phyloP scores from a whole-genome alignment of 1,140 invertebrate genomes.

The Cydia pomonella region DNA sequence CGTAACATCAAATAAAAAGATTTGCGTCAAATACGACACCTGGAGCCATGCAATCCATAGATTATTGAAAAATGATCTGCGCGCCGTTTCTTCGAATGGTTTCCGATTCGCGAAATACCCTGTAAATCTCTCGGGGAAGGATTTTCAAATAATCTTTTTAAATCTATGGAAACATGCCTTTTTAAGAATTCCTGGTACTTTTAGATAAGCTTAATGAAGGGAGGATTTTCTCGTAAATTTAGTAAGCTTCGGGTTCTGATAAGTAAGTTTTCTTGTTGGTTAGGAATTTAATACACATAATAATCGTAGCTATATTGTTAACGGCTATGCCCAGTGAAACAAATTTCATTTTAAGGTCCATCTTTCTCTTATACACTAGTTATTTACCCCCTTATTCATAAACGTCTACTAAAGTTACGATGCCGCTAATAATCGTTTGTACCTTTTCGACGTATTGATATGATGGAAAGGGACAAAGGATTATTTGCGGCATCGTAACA shows the following conservation, averaged over 20 bases:
- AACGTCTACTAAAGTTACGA: no score
- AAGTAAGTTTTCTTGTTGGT: neutral
- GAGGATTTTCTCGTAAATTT: slow-evolving; percentile 24
- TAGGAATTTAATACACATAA: neutral
- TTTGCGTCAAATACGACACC: slow-evolving; percentile 43
- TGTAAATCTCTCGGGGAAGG: slow-evolving; percentile 54
- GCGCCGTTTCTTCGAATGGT: slow-evolving; percentile 50
- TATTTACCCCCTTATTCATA: no score
- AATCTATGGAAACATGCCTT: slow-evolving; percentile 45
- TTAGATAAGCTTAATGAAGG: slow-evolving; percentile 30
- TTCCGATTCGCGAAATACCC: slow-evolving; percentile 57
- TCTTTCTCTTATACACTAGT: no score
- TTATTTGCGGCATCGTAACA: no score
- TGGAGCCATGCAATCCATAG: slow-evolving; percentile 51
- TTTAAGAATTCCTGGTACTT: slow-evolving; percentile 4
- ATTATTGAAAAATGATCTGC: slow-evolving; percentile 70
- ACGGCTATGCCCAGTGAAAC: no score
- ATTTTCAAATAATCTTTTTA: slow-evolving; percentile 49
- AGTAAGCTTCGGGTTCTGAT: slow-evolving; percentile 5
- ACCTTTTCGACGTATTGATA: no score
- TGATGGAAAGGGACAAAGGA: no score
- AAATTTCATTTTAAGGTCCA: no score
- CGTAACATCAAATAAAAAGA: slow-evolving; percentile 35
- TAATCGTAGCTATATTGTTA: neutral
- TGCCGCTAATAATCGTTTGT: no score